These are phyloP conservation scores for Mesochorus sp. DNA, from an alignment of 2,888 invertebrate genomes.

Conservation along the genomic window DNA sequence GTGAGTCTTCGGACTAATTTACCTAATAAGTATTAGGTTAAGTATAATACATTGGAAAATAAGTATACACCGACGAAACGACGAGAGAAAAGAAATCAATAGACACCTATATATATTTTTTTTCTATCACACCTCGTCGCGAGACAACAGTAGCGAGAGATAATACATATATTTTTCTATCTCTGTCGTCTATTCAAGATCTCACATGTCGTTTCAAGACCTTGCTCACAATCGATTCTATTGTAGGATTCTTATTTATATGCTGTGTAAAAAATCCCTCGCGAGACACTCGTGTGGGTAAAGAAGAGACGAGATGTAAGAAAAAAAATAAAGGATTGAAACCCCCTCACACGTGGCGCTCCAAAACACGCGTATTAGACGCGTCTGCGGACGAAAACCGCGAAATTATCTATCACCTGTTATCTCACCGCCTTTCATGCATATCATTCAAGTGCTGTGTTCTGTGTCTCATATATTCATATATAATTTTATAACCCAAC, in stretches of 20 bases:
- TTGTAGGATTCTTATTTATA: neutral
- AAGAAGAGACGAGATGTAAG: neutral
- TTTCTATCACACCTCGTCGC: neutral
- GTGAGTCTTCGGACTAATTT: slow-evolving; percentile 4
- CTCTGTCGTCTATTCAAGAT: neutral
- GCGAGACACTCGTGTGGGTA: neutral
- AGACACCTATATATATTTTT: neutral
- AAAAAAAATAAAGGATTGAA: slow-evolving; percentile 1
- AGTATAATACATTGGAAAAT: no score
- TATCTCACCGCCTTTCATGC: slow-evolving; percentile 13
- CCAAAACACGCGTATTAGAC: neutral
- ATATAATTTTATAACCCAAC: neutral
- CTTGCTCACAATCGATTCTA: slow-evolving; percentile 8
- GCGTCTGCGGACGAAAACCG: slow-evolving; percentile 37
- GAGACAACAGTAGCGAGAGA: neutral
- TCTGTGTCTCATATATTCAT: no score
- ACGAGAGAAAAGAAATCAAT: neutral
- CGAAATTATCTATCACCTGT: slow-evolving; percentile 44
- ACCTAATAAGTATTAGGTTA: no score
- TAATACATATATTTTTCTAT: slow-evolving; percentile 1
- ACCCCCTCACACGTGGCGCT: neutral
- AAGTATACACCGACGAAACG: neutral
- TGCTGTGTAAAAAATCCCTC: neutral
- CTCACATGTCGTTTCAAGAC: slow-evolving; percentile 7
- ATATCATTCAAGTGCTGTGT: neutral